These are phyloP conservation scores for Octodon degus DNA, from an alignment of 2,113 vertebrate species.

Conservation along the genomic window DNA sequence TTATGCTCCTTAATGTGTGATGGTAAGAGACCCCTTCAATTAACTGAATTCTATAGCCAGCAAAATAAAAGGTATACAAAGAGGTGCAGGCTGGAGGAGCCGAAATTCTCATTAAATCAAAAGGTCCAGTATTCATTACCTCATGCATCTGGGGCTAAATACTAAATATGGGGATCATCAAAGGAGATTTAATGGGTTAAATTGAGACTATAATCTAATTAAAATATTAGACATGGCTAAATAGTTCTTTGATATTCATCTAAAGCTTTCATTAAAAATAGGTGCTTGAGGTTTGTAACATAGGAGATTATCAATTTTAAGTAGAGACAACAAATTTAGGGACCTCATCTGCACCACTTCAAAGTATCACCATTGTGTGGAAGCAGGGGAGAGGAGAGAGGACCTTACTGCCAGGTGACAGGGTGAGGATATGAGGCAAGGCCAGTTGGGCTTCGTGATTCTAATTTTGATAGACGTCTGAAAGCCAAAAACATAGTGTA, in stretches of 20 bases:
- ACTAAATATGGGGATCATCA: slow-evolving; percentile 95
- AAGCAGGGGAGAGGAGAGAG: not conserved
- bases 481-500: not conserved
- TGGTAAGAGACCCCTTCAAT: slow-evolving; percentile 99
- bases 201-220: slow-evolving; percentile 99
- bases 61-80: slow-evolving; percentile 91
- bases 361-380: slow-evolving; percentile 82
- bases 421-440: not conserved
- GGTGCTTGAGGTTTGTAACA: slow-evolving; percentile 91
- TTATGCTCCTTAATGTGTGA: slow-evolving; percentile 95
- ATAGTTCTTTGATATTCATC: slow-evolving; percentile 99
- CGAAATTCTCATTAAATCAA: slow-evolving; percentile 97
- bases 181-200: slow-evolving; percentile 99
- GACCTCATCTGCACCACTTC: slow-evolving; percentile 86
- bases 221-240: slow-evolving; percentile 98
- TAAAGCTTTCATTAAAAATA: slow-evolving; percentile 96
- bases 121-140: slow-evolving; percentile 95
- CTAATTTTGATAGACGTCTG: not conserved
- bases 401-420: slow-evolving; percentile 9
- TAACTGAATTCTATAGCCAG: slow-evolving; percentile 98
- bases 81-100: slow-evolving; percentile 92
- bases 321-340: slow-evolving; percentile 88
- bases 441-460: not conserved
- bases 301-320: slow-evolving; percentile 91
- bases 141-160: slow-evolving; percentile 97